Base-by-base conservation (phyloP, 2,888 invertebrate species). In the Conops quadrifasciatus region DNA sequence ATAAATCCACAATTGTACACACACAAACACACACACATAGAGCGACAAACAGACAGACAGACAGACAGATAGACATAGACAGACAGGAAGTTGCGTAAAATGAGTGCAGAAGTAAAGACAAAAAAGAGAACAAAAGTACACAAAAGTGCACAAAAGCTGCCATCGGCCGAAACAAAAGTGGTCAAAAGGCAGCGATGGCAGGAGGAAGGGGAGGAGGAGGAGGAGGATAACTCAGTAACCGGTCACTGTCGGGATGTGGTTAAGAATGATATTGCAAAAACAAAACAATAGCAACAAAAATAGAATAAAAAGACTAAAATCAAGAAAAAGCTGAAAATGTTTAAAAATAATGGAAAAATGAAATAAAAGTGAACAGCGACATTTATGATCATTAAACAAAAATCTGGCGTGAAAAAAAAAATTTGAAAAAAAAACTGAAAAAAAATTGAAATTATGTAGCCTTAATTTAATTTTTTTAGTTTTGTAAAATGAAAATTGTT, bases 1-100 rank as follows among this genome's bases (percentile, higher is more conserved):
- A 59, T 7, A 19, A 19, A 58, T 13, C 3, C 15, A 72, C 30
- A 65, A 19, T 43, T 2, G 63, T 36, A 64, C 24, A 19, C 51
- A 56, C 58, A 70, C 60, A 51, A 36, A 64, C 62, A 64, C 56
- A 56, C n/a, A 56, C 43, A 19, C 47, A 66, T 36, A 19, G 19
- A 47, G 15, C 51, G 19, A 2, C 59, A 65, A 15, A 47, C 36
- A 58, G 30, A 30, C 43, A n/a, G n/a, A 21, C 51, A 13, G 9
- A n/a, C 45, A 67, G 19, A 26, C 28, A 30, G 53, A 53, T 9
- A 36, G 36, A 58, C 7, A 26, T 13, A 21, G 58, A 58, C 28
- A 26, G 28, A 16, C 26, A 58, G 58, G 58, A 58, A 58, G 58
- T 58, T 58, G 58, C 58, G 58, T 58, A 24, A 58, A 58, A 58